Evolutionary conservation across 30 jellyfish, hydroid and myxozoan genomes (phyloP), one percentile per base, ranked within the genome.

Genomic region (Nemopilema nomurai): DNA sequence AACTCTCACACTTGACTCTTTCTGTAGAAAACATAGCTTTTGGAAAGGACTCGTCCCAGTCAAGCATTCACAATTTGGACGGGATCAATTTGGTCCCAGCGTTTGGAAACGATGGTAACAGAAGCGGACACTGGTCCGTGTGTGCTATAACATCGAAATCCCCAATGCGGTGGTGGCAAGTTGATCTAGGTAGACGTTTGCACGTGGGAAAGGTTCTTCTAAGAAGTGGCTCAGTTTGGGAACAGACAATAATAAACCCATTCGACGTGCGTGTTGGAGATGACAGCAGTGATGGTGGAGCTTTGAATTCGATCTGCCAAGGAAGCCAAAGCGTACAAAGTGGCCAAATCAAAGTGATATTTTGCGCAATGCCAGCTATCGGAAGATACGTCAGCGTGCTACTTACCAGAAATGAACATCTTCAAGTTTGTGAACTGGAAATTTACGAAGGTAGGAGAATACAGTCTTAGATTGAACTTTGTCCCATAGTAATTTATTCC

Each of bases 351-450:
- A 67, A n/a, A 23, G 33, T 4, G 18, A 23, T 67, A 21, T 17
- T 20, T 6, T 23, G 76, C 31, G 21, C 32, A 18, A 20, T 20
- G 23, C 30, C 52, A 21, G 19, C 23, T 29, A 1, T 67, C 8
- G 76, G 76, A 23, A 29, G 76, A 20, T 67, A 67, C 33, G 76
- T 67, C 18, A 67, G 76, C 9, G 33, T 67, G 4, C 31, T 23
- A 3, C 0, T 67, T 3, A 23, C 20, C 33, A 67, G 52, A 67
- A 7, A 0, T 0, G 25, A 67, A 7, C 17, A 23, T 32, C 16
- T 67, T 9, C 52, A 22, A 67, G 9, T 67, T 1, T 67, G 76
- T 67, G 76, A 67, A 67, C 51, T 67, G 9, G 82, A 72, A 49
- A 28, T 31, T 16, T 49, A 72, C 25, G 57, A 41, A 41, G 57